phyloP scores from a whole-genome alignment of 92 coral and sea anemone species.

The Ricordea florida region DNA sequence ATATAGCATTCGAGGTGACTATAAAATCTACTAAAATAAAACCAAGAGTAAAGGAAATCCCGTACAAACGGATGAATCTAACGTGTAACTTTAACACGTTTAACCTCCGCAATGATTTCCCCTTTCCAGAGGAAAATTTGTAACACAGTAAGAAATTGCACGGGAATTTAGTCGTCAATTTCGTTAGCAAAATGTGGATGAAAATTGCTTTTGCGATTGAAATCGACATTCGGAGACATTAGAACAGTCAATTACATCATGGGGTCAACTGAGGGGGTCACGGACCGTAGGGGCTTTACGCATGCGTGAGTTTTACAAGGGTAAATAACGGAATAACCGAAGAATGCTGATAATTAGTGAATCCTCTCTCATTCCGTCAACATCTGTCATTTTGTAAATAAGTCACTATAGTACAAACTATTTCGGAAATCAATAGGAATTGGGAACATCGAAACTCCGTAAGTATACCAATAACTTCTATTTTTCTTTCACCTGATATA shows the following conservation, averaged over 20 bases:
- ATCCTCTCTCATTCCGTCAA: conserved; percentile 46
- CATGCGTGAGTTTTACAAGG: not conserved
- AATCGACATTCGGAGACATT: not conserved
- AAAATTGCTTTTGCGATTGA: too few species aligned
- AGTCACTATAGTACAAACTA: conserved; percentile 11
- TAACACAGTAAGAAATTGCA: too few species aligned
- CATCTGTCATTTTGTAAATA: conserved; percentile 49
- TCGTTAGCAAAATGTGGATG: too few species aligned
- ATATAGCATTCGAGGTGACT: not conserved
- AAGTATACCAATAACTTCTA: not conserved
- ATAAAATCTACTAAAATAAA: too few species aligned
- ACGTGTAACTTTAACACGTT: not conserved
- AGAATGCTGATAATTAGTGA: conserved; percentile 48
- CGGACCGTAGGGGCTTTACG: not conserved
- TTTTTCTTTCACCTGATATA: not conserved
- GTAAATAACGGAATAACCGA: conserved; percentile 27
- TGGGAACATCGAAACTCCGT: conserved; percentile 29
- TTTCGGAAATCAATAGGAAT: conserved; percentile 21
- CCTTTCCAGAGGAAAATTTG: too few species aligned
- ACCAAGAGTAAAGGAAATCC: not conserved
- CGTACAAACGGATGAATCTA: not conserved
- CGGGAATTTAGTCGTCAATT: too few species aligned
- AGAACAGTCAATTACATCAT: conserved; percentile 5
- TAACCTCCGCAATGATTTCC: too few species aligned
- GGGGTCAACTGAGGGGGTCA: not conserved